Base-by-base conservation (phyloP, 1,140 invertebrate genomes). In the Lepidotrigona ventralis region DNA sequence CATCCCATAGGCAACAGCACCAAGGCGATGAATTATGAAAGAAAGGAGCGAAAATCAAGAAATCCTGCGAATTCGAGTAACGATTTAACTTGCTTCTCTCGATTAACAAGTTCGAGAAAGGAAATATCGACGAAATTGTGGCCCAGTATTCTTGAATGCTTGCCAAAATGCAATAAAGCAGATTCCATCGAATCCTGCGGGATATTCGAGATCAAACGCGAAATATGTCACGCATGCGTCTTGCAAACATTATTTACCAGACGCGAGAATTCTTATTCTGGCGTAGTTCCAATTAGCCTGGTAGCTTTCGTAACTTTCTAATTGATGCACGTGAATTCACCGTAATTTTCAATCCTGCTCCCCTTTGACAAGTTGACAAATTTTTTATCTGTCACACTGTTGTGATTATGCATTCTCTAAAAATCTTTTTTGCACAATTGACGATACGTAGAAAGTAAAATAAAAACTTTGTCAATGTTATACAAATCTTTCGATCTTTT, bases 91-190 rank as follows among this genome's bases (percentile, higher is more conserved):
- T 4, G 23, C n/a, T 9, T 60, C 12, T 60, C 12, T n/a, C 29
- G 39, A n/a, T 68, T 78, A 68, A 39, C 21, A 53, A 53, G 51
- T 68, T 54, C 39, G 39, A 46, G 39, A 29, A 33, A 1, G 19
- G 0, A 11, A n/a, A 68, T 29, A 29, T 39, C 17, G 8, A 68
- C 1, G 76, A 14, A 51, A 19, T 8, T 6, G 6, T 11, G n/a
- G 12, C 0, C 6, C 14, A 15, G 23, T 14, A 17, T 29, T n/a
- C 51, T 69, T 54, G 76, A 78, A 14, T 6, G 14, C 3, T 19
- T 11, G 46, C 76, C 53, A 78, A 63, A 69, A 56, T 46, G 76
- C 51, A 54, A 69, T 78, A 78, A 68, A n/a, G n/a, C 60, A 66
- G 9, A 11, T 56, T 33, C 15, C 26, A 56, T 69, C 56, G 21